Evolutionary conservation across 2,113 vertebrate species (phyloP).

Genomic region (Desmodus rotundus): DNA sequence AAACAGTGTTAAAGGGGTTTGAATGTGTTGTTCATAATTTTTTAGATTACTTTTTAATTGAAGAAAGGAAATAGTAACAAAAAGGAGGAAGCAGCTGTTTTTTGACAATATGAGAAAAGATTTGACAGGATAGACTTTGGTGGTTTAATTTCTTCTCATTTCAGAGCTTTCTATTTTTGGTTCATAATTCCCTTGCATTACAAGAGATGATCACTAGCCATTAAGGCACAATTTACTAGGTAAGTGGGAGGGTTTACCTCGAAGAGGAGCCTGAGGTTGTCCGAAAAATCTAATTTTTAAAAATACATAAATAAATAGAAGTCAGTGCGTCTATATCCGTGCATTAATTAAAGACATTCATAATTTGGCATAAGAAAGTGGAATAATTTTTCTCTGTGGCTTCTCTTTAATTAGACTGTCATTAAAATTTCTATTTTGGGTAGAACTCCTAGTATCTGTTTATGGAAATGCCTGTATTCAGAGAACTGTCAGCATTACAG

Average conservation of each 20-base stretch:
- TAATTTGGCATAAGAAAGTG: slow-evolving; percentile 45
- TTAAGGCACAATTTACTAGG: not conserved
- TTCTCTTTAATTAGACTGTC: slow-evolving; percentile 62
- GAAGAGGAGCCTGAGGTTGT: not conserved
- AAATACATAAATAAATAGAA: not conserved
- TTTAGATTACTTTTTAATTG: slow-evolving; percentile 30
- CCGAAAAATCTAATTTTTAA: not conserved
- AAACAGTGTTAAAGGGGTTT: slow-evolving; percentile 47
- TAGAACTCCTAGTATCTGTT: slow-evolving; percentile 47
- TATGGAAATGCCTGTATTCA: slow-evolving; percentile 46
- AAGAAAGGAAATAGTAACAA: slow-evolving; percentile 57
- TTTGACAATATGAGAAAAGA: slow-evolving; percentile 56
- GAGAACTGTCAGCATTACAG: slow-evolving; percentile 5
- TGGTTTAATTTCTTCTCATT: slow-evolving; percentile 14
- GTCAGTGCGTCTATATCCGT: not conserved
- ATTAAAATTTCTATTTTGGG: slow-evolving; percentile 63
- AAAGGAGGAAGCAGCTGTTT: slow-evolving; percentile 46
- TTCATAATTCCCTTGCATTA: not conserved
- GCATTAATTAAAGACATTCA: slow-evolving; percentile 47
- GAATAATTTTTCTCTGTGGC: slow-evolving; percentile 28
- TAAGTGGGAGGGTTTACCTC: not conserved
- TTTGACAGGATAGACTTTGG: slow-evolving; percentile 19
- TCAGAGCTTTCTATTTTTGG: not conserved
- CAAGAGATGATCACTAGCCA: not conserved
- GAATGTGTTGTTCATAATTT: slow-evolving; percentile 36